These are phyloP conservation scores for Gisinianus flammeolus DNA, from an alignment of 2,888 invertebrate species.

Conservation along the genomic window DNA sequence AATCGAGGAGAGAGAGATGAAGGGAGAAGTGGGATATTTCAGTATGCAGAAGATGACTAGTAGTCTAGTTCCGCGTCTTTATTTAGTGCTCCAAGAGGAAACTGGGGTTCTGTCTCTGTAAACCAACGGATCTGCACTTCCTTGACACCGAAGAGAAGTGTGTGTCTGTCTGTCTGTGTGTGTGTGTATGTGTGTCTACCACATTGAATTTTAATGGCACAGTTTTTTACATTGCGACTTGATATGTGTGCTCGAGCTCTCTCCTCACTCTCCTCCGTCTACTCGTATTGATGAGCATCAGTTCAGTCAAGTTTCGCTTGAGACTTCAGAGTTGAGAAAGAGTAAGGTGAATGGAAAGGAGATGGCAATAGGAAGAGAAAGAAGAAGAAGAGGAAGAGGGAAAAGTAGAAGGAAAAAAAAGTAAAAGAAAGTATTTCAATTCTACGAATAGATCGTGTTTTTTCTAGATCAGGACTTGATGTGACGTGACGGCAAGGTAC, in stretches of 20 bases:
- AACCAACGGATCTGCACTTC: constrained; percentile 25
- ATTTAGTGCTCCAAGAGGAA: constrained; percentile 13
- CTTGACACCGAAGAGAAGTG: constrained; percentile 15
- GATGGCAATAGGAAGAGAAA: neutral
- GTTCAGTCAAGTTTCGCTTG: neutral
- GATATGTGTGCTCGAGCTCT: neutral
- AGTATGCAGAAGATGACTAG: constrained; percentile 30
- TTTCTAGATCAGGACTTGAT: constrained; percentile 29
- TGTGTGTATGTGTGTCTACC: constrained; percentile 3
- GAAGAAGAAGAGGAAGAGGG: too few species aligned
- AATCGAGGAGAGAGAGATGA: neutral
- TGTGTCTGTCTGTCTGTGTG: too few species aligned
- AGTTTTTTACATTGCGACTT: neutral
- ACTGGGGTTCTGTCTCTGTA: constrained; percentile 18
- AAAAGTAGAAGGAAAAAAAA: too few species aligned
- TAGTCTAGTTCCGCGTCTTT: constrained; percentile 27
- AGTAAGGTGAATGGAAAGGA: neutral
- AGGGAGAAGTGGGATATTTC: neutral
- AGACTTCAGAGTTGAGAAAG: neutral
- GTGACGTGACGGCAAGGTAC: constrained; percentile 25
- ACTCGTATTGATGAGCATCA: neutral
- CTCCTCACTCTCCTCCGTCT: neutral
- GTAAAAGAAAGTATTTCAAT: too few species aligned
- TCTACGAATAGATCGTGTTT: too few species aligned
- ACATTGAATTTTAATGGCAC: constrained; percentile 32